A percentile compares a stretch with the other conserved stretches of the same genome.
Conservation (phyloP, 35 echinoderm and acorn worm species). For the Apostichopus japonicus region DNA sequence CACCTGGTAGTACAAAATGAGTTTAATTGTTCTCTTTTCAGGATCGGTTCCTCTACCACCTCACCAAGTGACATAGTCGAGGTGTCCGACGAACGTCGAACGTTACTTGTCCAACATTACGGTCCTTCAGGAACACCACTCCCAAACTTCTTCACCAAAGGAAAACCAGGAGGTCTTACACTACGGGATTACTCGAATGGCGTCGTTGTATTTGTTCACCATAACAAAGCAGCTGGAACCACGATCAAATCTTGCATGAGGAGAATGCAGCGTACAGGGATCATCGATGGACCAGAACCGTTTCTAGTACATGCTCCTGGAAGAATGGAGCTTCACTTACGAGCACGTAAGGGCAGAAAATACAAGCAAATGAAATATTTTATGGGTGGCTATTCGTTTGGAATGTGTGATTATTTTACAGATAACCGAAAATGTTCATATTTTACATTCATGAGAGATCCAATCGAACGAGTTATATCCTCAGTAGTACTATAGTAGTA, state of each 20-base stretch:
- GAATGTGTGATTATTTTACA: constrained; percentile 9
- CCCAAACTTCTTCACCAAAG: background rate
- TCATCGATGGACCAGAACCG: background rate
- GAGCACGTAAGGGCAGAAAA: background rate
- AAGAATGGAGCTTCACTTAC: background rate
- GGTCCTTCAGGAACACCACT: background rate
- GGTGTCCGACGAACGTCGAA: background rate
- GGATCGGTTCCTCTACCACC: no score
- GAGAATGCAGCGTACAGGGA: background rate
- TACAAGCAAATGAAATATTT: background rate
- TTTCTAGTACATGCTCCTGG: background rate
- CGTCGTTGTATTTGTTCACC: background rate
- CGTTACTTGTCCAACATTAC: background rate
- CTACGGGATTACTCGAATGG: background rate
- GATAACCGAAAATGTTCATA: constrained; percentile 30
- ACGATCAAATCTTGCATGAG: constrained; percentile 20
- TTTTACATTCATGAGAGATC: constrained; percentile 60
- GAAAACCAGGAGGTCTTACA: background rate
- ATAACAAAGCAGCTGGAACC: constrained; percentile 48
- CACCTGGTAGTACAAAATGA: no score
- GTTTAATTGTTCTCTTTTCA: background rate
- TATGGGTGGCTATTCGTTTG: constrained; percentile 34
- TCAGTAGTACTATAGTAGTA: no score
- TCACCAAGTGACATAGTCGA: no score
- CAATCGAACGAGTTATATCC: constrained; percentile 43